Evolutionary conservation across 1,140 invertebrate genomes (phyloP), one percentile per base, ranked within the genome.

Genomic region (Papilio polytes): DNA sequence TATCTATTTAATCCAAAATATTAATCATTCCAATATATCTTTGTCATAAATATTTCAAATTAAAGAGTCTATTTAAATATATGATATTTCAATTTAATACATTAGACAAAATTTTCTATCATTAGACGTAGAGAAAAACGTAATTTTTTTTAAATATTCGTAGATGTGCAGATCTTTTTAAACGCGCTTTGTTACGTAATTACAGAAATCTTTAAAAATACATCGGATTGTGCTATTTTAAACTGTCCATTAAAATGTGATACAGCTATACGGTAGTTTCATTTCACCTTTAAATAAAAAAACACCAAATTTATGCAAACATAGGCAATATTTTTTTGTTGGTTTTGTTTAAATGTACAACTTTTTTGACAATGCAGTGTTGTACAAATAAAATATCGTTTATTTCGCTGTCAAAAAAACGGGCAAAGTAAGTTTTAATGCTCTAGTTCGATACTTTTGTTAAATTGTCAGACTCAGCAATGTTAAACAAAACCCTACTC

Each of bases 1-100:
- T 94, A 94, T 91, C 88, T 92, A 81, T 90, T 79, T 86, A 90
- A 83, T 87, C 84, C 84, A 89, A 89, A 63, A 85, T 90, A 87
- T 87, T 87, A 92, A 92, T 90, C 92, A 94, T 94, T 94, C 92
- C 92, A 94, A 88, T 89, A 78, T 88, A 89, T 88, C 76, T 85
- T 81, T 51, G 66, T 78, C 77, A 44, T 56, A 78, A 78, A 78
- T 44, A 78, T 78, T 59, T 78, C 56, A 78, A 66, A 63, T 78
- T 63, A 78, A 78, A 78, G 18, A n/a, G 51, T 53, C 51, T 53
- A 53, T 80, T 77, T 59, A 56, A 77, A 51, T 59, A 41, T 56
- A n/a, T 59, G 31, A 31, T 31, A 77, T 56, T 36, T 41, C 8
- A 56, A 36, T 56, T 51, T 56, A 59, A 78, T 78, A 78, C 12